Conservation (phyloP, 2,797 vertebrate species). For the Micropoecilia bifurca region DNA sequence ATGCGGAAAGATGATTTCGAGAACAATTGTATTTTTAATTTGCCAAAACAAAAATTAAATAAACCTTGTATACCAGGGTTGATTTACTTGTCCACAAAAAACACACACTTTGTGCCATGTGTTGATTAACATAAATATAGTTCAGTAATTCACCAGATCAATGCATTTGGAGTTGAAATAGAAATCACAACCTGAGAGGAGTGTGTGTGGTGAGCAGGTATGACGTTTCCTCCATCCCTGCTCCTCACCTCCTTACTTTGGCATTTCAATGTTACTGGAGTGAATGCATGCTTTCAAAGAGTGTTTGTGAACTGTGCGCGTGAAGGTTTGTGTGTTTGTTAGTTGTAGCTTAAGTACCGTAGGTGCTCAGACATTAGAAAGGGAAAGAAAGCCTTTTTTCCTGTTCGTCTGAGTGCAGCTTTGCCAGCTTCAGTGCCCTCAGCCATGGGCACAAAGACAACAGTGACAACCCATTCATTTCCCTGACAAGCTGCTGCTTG, state of each 20-base stretch:
- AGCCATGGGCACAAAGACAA: slow-evolving; percentile 87
- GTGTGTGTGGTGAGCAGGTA: slow-evolving; percentile 17
- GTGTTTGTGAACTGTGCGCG: slow-evolving; percentile 42
- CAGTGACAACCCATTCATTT: slow-evolving; percentile 97
- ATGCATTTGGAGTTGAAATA: slow-evolving; percentile 65
- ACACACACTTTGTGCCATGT: neutral
- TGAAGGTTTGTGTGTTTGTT: slow-evolving; percentile 33
- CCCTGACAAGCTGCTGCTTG: slow-evolving; percentile 91
- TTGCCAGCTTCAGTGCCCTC: slow-evolving; percentile 89
- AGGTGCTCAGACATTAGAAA: slow-evolving; percentile 47
- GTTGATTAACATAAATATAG: slow-evolving; percentile 53
- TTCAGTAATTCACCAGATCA: slow-evolving; percentile 51
- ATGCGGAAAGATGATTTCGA: neutral
- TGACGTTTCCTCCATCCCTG: slow-evolving; percentile 16
- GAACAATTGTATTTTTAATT: neutral
- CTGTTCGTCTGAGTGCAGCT: slow-evolving; percentile 42
- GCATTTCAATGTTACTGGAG: slow-evolving; percentile 57
- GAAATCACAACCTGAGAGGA: slow-evolving; percentile 28
- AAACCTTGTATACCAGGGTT: neutral
- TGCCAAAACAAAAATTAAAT: too few species aligned
- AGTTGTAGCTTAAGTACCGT: neutral
- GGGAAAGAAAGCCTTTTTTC: slow-evolving; percentile 44
- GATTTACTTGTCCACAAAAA: neutral
- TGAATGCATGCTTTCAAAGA: slow-evolving; percentile 66
- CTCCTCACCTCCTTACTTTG: slow-evolving; percentile 24